Percentiles rank a stretch among this genome's conserved stretches.
Conservation (phyloP, 1,140 invertebrate genomes). For the Pinna nobilis region DNA sequence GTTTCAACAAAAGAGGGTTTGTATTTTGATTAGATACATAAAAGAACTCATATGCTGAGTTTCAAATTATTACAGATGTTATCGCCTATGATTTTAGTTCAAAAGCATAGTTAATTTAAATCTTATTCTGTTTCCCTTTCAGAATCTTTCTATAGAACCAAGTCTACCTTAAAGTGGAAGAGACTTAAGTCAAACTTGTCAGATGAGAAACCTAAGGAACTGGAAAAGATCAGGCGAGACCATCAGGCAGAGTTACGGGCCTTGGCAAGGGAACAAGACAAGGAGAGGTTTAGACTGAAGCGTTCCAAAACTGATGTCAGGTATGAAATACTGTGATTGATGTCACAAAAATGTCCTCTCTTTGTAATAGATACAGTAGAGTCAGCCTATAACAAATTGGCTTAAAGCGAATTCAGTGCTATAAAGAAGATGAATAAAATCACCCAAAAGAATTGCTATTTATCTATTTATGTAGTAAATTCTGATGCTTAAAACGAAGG, state of each 20-base stretch:
- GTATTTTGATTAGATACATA: too few species aligned
- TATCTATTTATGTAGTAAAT: background rate
- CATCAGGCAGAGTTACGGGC: background rate
- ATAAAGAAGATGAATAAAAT: background rate
- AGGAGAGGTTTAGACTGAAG: background rate
- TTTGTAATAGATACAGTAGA: background rate
- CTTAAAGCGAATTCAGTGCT: background rate
- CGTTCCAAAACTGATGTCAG: conserved; percentile 22
- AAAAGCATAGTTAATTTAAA: too few species aligned
- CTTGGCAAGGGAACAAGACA: background rate
- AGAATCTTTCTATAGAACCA: conserved; percentile 12
- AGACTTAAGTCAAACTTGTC: conserved; percentile 1
- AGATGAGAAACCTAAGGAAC: conserved; percentile 15
- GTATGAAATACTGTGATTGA: background rate
- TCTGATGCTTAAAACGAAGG: background rate
- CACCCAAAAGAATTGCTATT: background rate
- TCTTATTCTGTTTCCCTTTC: too few species aligned
- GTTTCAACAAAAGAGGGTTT: too few species aligned
- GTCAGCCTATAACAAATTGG: background rate
- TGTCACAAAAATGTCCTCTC: background rate
- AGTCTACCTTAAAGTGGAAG: conserved; percentile 18
- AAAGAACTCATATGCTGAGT: too few species aligned
- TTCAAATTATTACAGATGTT: too few species aligned
- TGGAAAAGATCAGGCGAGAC: conserved; percentile 8
- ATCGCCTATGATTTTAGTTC: too few species aligned